Conservation (phyloP, 2,113 vertebrate genomes). For the Cercocebus atys region DNA sequence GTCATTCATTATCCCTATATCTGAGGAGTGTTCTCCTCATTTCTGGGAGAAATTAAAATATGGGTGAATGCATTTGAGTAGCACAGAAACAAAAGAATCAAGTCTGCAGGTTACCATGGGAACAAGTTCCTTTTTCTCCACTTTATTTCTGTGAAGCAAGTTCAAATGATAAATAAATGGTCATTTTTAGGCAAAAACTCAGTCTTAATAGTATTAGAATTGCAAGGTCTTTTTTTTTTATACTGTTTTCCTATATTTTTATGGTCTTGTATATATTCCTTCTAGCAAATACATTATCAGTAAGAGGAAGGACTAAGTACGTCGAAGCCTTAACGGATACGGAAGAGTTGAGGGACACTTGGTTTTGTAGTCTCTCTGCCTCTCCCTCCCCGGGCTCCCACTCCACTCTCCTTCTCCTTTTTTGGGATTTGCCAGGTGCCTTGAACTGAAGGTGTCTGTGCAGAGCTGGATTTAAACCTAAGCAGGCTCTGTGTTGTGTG, state of each 20-base stretch:
- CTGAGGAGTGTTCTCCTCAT: not conserved
- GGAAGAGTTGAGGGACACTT: fast-evolving
- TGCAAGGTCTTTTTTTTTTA: not conserved
- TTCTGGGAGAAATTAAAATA: slow-evolving; percentile 46
- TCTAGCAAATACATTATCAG: not conserved
- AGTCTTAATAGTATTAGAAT: not conserved
- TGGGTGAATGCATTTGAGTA: not conserved
- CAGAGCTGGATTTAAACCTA: not conserved
- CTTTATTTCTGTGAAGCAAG: not conserved
- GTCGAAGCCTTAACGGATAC: not conserved
- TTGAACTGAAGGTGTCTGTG: not conserved
- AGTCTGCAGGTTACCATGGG: slow-evolving; percentile 45
- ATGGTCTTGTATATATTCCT: not conserved
- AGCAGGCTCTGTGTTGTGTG: not conserved
- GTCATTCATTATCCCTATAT: not conserved
- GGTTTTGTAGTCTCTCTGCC: not conserved
- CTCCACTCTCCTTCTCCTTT: not conserved
- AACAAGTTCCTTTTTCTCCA: not conserved
- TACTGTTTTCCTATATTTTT: not conserved
- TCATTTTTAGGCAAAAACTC: not conserved
- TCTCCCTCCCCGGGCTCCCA: not conserved
- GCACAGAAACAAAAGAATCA: not conserved
- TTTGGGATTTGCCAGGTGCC: not conserved
- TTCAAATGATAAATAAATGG: slow-evolving; percentile 21
- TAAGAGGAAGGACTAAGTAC: not conserved